Evolutionary conservation across 2,888 invertebrate genomes (phyloP), one percentile per base, ranked within the genome.

Genomic region (Macrosoma leucophasiata): DNA sequence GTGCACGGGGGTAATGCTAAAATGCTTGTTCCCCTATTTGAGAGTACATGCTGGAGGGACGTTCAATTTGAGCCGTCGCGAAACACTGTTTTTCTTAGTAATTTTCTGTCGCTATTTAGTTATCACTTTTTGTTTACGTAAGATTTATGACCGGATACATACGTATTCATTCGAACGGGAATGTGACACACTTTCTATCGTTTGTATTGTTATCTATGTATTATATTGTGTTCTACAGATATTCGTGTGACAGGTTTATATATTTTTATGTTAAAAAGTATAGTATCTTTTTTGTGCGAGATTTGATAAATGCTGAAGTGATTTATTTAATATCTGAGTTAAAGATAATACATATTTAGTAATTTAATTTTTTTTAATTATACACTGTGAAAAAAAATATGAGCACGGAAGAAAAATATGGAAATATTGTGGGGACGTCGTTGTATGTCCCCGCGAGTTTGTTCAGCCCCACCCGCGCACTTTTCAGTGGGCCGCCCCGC

Each of bases 1-100:
- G 81, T 79, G 82, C 84, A 81, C 82, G 82, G 84, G 84, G 84
- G 84, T 84, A 84, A 84, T 84, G 84, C 84, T 84, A 84, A 84
- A 84, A 84, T 84, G 84, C 84, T 84, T 84, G 84, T 84, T 84
- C 84, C 84, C 84, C 84, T 84, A 84, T 84, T 84, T 84, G 84
- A 84, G 79, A 84, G 84, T 84, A 84, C 84, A 82, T 84, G 79
- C 82, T 76, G 70, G 64, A 60, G 78, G 82, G 82, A 69, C 59
- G 74, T 62, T 63, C 76, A 72, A 70, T 55, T 55, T 48, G 49
- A 42, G 48, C 61, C 56, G 35, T 49, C 50, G 50, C 44, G 53
- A 50, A 66, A 53, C 46, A 52, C 43, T 52, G 51, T 60, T 67
- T 69, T 67, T 58, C 55, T 59, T 55, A 55, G 50, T 49, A 41